Evolutionary conservation across 2,888 invertebrate genomes (phyloP), one percentile per base, ranked within the genome.

Genomic region (Laothoe populi): DNA sequence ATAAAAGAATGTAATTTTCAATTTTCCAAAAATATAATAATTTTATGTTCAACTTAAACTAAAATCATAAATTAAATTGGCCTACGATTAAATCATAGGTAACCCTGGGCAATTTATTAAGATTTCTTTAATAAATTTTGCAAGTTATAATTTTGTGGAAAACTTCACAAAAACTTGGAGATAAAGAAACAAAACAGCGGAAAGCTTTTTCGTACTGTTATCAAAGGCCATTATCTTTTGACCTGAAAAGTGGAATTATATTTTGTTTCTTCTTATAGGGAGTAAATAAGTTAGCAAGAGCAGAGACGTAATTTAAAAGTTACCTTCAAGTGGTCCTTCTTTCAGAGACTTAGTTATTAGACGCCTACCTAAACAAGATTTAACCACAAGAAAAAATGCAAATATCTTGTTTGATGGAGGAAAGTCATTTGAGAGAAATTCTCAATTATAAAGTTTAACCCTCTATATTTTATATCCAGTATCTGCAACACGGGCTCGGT

Each of bases 111-210:
- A 86, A 90, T 91, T 90, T 90, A 88, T 90, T 88, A 87, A 88
- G 90, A 90, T 83, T 90, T 90, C 82, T 86, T 79, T 87, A 90
- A 88, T 88, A 89, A 90, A 90, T 90, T 88, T 89, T 70, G 71
- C 81, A 89, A 90, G 88, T 91, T 90, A 89, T 90, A 89, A 89
- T 91, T 91, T 86, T 88, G 86, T 84, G 87, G 83, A 80, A 79
- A 87, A 88, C 85, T 88, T 89, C 80, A 85, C 83, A 83, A 78
- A 87, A 89, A 90, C 86, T 90, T 83, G 75, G 79, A 86, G 88
- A 90, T 88, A 90, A 89, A 85, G 87, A 88, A 91, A 89, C 89
- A 90, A 90, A 92, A 90, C 91, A 92, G 87, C 90, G 90, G 90
- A 92, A 91, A 92, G 91, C 92, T 92, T 91, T 90, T 86, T 88